Percentiles rank a stretch among this genome's conserved stretches.
Evolutionary conservation across 2,113 vertebrate genomes (phyloP).

Genomic region (Uropsilus gracilis): DNA sequence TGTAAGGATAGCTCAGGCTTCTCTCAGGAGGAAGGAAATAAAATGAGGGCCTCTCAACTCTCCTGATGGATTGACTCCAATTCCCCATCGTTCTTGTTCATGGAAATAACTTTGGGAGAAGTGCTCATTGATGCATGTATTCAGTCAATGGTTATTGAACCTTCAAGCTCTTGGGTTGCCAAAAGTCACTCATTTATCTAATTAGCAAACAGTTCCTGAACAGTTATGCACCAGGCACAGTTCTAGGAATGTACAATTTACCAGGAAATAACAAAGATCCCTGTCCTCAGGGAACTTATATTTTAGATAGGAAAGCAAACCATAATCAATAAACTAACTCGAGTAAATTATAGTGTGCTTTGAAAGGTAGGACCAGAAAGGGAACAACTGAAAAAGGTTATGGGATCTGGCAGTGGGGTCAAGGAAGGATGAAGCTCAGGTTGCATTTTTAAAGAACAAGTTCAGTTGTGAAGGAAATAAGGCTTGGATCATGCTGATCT

Average conservation of each 20-base stretch:
- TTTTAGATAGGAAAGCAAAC: not conserved
- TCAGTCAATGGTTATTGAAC: not conserved
- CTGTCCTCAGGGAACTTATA: not conserved
- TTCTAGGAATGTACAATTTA: not conserved
- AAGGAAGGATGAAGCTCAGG: not conserved
- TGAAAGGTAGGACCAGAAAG: not conserved
- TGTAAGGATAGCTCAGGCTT: not conserved
- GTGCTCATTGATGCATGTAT: not conserved
- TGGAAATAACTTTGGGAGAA: not conserved
- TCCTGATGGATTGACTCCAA: not conserved
- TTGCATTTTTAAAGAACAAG: not conserved
- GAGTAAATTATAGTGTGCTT: not conserved
- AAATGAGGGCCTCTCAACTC: not conserved
- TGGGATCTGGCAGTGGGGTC: not conserved
- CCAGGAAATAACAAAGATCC: not conserved
- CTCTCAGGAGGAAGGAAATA: not conserved
- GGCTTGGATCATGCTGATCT: rapidly evolving
- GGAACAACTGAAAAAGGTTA: not conserved
- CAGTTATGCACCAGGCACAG: not conserved
- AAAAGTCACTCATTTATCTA: not conserved
- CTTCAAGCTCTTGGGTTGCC: not conserved
- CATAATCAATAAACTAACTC: not conserved
- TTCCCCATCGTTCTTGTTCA: not conserved
- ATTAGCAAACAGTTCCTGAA: not conserved
- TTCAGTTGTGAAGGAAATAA: not conserved